A percentile compares a stretch with the other conserved stretches of the same genome.
Evolutionary conservation across 2,113 vertebrate species (phyloP).

Genomic region (Seriola quinqueradiata): DNA sequence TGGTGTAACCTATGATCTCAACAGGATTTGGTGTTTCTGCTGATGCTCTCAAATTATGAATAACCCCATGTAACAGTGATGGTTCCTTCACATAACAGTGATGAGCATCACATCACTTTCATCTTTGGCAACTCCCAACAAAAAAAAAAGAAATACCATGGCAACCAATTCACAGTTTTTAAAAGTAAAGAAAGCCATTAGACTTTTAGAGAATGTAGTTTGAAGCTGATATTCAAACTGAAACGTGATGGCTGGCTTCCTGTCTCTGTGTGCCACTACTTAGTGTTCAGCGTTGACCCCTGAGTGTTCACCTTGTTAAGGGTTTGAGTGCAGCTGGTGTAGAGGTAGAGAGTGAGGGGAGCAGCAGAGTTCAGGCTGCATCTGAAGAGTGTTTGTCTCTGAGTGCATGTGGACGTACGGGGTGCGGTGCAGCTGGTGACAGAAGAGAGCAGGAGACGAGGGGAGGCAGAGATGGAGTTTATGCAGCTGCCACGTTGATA

Average conservation of each 20-base stretch:
- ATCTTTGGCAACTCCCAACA: neutral
- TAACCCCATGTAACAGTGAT: neutral
- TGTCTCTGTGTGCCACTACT: constrained; percentile 56
- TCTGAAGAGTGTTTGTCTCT: constrained; percentile 83
- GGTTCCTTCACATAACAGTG: neutral
- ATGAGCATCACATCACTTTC: constrained; percentile 29
- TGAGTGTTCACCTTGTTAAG: constrained; percentile 79
- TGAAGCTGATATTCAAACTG: constrained; percentile 54
- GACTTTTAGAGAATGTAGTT: constrained; percentile 37
- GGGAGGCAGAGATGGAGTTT: constrained; percentile 72
- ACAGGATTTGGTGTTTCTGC: constrained; percentile 24
- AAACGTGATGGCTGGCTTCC: constrained; percentile 53
- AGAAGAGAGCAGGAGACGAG: constrained; percentile 49
- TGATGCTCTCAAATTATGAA: constrained; percentile 23
- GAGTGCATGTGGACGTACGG: constrained; percentile 70
- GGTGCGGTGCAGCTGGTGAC: constrained; percentile 79
- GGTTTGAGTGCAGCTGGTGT: constrained; percentile 83
- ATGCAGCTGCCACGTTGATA: constrained; percentile 79
- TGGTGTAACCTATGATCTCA: constrained; percentile 11
- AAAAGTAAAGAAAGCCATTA: constrained; percentile 35
- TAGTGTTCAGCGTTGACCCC: constrained; percentile 69
- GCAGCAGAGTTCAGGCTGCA: constrained; percentile 76
- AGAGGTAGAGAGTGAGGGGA: constrained; percentile 74
- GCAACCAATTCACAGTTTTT: constrained; percentile 33
- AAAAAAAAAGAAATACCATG: constrained; percentile 7